These are phyloP conservation scores for Cyphomyrus plagiostoma DNA, from an alignment of 2,113 vertebrate species.

Conservation along the genomic window DNA sequence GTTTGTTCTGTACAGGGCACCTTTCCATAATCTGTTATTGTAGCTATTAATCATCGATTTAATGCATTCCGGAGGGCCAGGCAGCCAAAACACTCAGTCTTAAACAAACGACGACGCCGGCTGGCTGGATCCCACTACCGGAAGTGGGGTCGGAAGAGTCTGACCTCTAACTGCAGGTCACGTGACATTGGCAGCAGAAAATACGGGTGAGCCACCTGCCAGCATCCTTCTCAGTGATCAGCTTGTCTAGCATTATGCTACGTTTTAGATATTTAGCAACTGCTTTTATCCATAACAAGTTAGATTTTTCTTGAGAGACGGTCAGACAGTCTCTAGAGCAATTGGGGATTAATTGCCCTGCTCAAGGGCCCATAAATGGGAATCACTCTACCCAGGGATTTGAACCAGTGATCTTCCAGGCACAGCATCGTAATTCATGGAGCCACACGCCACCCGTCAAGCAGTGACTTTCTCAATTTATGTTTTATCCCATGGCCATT, in stretches of 20 bases:
- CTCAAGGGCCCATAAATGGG: background rate
- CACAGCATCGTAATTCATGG: background rate
- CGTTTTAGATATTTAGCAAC: background rate
- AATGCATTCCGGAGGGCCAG: background rate
- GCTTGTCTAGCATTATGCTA: background rate
- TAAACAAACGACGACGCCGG: background rate
- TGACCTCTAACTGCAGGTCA: background rate
- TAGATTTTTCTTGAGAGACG: background rate
- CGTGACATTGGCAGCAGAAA: background rate
- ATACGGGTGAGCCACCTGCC: background rate
- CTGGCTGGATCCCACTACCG: too few relatives aligned
- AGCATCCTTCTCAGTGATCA: background rate
- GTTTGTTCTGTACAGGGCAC: background rate
- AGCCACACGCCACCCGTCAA: background rate
- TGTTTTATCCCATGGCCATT: background rate
- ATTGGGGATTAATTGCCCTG: background rate
- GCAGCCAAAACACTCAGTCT: background rate
- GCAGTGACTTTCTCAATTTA: background rate
- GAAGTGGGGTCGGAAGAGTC: background rate
- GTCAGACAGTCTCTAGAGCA: background rate
- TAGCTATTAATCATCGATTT: constrained; percentile 13
- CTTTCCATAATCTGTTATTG: background rate
- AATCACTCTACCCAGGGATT: background rate
- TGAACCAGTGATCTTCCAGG: background rate
- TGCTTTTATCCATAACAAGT: background rate